Base-by-base conservation (phyloP, 2,888 invertebrate genomes). In the Heliothis peltigera region DNA sequence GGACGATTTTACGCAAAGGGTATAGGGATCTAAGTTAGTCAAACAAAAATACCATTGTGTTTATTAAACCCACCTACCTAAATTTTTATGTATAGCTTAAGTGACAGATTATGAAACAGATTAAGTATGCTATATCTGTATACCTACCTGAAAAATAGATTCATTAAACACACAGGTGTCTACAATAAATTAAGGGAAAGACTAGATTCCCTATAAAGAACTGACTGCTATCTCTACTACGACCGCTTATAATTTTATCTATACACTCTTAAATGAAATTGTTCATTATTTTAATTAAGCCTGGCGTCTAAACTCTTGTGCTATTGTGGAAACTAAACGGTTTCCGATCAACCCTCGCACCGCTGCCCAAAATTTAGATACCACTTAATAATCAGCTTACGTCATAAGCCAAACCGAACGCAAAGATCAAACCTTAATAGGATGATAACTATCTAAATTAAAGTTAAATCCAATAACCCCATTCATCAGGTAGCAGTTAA, bases 381-480 rank as follows among this genome's bases (percentile, higher is more conserved):
- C 43, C 58, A 51, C 21, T 58, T 51, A 47, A 51, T 75, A 75
- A 60, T 62, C 54, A 55, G 74, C 67, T 63, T 75, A 62, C 52
- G 39, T 59, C 60, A 77, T 57, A 70, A 77, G 53, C 78, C 58
- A 53, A 77, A 77, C 74, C 43, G 58, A 61, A 70, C 70, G 47
- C 56, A 59, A 69, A 78, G 75, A 78, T 73, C 72, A 76, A 64
- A 64, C 60, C 65, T 49, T 78, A 79, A 80, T 78, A 64, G 75
- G 63, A 74, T 64, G 77, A 80, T 80, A 77, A 75, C 75, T 78
- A 84, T 84, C 82, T 77, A 77, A 83, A 84, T 84, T 80, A 81
- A 80, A 85, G 72, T 81, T 83, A 76, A 77, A 79, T 82, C 84
- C 81, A 80, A 82, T 84, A 86, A 87, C 81, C 79, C 82, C 73